These are phyloP conservation scores for Ascaphus truei DNA, from an alignment of 2,113 vertebrate genomes.

Conservation along the genomic window DNA sequence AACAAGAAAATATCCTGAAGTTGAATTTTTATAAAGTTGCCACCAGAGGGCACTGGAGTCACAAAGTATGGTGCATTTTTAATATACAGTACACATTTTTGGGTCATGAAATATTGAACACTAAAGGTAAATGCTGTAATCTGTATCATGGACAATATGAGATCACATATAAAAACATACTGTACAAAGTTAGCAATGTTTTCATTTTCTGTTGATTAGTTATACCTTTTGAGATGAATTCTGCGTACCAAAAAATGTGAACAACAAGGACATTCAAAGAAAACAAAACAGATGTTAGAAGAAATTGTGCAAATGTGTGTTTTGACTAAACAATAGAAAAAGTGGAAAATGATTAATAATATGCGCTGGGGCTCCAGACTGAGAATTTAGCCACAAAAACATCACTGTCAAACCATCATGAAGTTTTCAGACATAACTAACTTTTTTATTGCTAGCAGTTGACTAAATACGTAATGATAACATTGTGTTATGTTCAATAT, in stretches of 20 bases:
- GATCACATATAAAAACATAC: neutral
- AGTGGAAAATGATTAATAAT: neutral
- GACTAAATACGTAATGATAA: neutral
- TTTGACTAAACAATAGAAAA: neutral
- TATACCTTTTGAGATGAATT: neutral
- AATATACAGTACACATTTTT: neutral
- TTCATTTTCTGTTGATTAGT: constrained; percentile 8
- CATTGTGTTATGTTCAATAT: too few species aligned
- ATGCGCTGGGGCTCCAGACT: neutral
- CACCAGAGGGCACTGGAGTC: constrained; percentile 60
- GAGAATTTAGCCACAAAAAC: neutral
- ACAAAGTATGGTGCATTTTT: neutral
- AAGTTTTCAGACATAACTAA: neutral
- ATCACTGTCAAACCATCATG: neutral
- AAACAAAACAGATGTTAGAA: constrained; percentile 13
- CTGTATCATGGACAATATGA: neutral
- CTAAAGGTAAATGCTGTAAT: neutral
- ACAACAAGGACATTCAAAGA: neutral
- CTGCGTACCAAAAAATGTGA: neutral
- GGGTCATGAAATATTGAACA: neutral
- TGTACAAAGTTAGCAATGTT: neutral
- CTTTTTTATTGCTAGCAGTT: neutral
- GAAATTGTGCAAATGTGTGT: neutral
- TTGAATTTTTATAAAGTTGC: neutral
- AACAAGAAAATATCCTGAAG: neutral